phyloP scores from a whole-genome alignment of 2,113 vertebrate genomes.

The Aegotheles bennettii region DNA sequence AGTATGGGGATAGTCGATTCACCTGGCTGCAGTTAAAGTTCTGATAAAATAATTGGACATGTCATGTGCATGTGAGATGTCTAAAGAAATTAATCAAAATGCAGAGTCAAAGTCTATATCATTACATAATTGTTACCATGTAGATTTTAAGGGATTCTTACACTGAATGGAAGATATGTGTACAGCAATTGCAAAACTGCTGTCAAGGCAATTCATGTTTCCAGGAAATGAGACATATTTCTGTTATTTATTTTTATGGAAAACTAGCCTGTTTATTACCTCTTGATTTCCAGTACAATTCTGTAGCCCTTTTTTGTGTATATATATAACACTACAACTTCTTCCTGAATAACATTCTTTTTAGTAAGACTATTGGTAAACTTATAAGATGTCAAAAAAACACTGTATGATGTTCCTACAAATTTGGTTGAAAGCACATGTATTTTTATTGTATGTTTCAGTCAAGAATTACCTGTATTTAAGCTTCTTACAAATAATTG shows the following conservation, averaged over 20 bases:
- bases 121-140: accelerated
- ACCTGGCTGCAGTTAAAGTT: background rate
- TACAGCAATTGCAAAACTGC: background rate
- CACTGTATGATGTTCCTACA: background rate
- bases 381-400: background rate
- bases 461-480: background rate
- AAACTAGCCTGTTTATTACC: background rate
- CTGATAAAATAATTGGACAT: background rate
- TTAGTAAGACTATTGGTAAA: background rate
- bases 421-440: background rate
- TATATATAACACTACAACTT: background rate
- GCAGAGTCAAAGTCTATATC: background rate
- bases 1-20: background rate
- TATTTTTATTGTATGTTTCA: background rate
- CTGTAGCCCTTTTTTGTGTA: background rate
- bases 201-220: background rate
- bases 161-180: background rate
- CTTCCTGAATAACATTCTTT: background rate
- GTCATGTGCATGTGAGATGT: background rate
- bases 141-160: background rate
- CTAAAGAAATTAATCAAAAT: background rate
- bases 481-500: background rate
- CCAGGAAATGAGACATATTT: background rate
- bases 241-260: background rate
- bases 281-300: background rate